These are phyloP conservation scores for Microtus pennsylvanicus DNA, from an alignment of 2,113 vertebrate species.

Conservation along the genomic window DNA sequence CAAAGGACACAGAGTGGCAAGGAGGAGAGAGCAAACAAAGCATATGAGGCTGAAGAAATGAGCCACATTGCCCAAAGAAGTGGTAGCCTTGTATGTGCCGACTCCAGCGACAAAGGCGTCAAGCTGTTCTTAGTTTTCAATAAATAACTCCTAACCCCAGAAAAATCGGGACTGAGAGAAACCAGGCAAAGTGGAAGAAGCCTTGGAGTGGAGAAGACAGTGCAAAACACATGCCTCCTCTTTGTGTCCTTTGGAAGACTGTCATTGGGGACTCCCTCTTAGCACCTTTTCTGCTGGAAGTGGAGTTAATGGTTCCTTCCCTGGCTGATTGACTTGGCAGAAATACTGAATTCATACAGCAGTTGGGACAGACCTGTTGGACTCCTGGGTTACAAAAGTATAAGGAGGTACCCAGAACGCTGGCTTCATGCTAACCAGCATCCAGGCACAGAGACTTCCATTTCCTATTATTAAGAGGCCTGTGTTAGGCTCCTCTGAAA, in stretches of 20 bases:
- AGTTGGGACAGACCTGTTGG: not conserved
- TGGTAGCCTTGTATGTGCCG: not conserved
- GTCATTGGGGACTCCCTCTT: constrained; percentile 32
- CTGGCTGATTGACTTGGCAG: constrained; percentile 49
- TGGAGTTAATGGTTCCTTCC: constrained; percentile 25
- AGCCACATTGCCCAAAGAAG: not conserved
- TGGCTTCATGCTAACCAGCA: constrained; percentile 30
- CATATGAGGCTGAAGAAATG: fast-evolving
- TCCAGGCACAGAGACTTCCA: not conserved
- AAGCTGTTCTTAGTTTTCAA: not conserved
- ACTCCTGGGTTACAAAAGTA: constrained; percentile 39
- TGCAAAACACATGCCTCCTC: not conserved
- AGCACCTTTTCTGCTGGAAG: constrained; percentile 47
- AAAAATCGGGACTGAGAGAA: constrained; percentile 19
- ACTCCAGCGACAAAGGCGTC: not conserved
- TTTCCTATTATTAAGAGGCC: constrained; percentile 5
- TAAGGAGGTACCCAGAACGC: not conserved
- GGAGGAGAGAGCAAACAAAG: not conserved
- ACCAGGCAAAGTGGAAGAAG: not conserved
- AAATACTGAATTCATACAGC: constrained; percentile 38
- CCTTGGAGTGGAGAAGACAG: not conserved
- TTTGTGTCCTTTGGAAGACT: not conserved
- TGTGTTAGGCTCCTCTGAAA: not conserved
- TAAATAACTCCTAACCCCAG: not conserved
- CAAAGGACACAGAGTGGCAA: not conserved